Evolutionary conservation across 2,113 vertebrate genomes (phyloP).

Genomic region (Erinaceus europaeus): DNA sequence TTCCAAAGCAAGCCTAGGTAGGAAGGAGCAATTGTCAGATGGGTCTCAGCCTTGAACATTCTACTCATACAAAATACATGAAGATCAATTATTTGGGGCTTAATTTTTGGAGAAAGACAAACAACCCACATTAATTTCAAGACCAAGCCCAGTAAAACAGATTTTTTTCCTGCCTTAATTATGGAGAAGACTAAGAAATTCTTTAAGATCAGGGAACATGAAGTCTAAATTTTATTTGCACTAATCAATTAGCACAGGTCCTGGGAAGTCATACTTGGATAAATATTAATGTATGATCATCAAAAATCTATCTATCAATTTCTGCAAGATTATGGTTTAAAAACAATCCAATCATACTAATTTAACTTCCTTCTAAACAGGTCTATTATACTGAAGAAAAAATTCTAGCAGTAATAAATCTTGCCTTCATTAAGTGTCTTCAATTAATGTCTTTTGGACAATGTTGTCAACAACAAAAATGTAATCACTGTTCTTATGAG

Average conservation of each 20-base stretch:
- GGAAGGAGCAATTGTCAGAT: not conserved
- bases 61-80: no score
- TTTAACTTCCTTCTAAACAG: constrained; percentile 52
- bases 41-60: not conserved
- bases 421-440: constrained; percentile 48
- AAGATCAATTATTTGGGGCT: not conserved
- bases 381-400: constrained; percentile 27
- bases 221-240: constrained; percentile 8
- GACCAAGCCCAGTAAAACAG: not conserved
- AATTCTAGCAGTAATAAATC: constrained; percentile 38
- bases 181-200: not conserved
- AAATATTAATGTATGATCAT: constrained; percentile 67
- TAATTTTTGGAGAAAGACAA: not conserved
- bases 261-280: constrained; percentile 32
- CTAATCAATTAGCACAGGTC: constrained; percentile 8
- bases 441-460: constrained; percentile 55
- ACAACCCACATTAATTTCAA: not conserved
- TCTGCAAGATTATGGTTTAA: constrained; percentile 53
- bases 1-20: no score
- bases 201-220: not conserved
- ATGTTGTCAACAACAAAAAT: constrained; percentile 38
- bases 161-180: not conserved
- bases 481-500: not conserved
- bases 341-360: constrained; percentile 55
- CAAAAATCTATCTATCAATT: constrained; percentile 58